phyloP scores from a whole-genome alignment of 1,140 invertebrate species.

The Drosophila sechellia region DNA sequence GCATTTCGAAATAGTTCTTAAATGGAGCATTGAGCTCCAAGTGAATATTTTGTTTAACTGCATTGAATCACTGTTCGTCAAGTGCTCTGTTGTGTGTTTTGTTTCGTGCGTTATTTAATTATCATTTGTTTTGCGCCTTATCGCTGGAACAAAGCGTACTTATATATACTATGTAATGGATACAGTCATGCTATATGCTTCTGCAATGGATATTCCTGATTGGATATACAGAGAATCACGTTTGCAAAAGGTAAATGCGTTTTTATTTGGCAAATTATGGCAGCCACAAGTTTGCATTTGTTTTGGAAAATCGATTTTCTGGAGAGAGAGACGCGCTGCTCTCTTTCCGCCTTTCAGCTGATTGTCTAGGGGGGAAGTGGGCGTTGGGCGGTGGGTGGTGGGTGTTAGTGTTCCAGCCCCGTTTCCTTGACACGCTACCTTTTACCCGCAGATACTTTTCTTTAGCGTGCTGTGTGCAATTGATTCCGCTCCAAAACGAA shows the following conservation, averaged over 20 bases:
- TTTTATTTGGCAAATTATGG: constrained; percentile 24
- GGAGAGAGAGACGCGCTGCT: constrained; percentile 21
- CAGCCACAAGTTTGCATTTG: constrained; percentile 50
- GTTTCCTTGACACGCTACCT: constrained; percentile 60
- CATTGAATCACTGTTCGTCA: constrained; percentile 16
- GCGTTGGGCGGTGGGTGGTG: not conserved
- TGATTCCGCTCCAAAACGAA: constrained; percentile 17
- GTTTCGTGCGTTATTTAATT: constrained; percentile 26
- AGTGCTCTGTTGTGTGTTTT: constrained; percentile 19
- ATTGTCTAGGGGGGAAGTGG: constrained; percentile 7
- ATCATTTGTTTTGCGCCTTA: constrained; percentile 34
- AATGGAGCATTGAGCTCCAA: constrained; percentile 33
- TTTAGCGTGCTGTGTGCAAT: constrained; percentile 42
- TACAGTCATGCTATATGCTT: not conserved
- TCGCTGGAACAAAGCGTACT: constrained; percentile 20
- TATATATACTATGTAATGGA: constrained; percentile 5
- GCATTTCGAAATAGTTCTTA: constrained; percentile 62
- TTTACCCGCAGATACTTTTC: constrained; percentile 25
- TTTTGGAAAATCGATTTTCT: constrained; percentile 56
- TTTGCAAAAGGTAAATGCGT: constrained; percentile 38
- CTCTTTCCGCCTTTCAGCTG: constrained; percentile 53
- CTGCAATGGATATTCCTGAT: constrained; percentile 12
- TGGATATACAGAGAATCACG: constrained; percentile 5
- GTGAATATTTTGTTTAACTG: constrained; percentile 42
- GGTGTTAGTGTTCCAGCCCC: constrained; percentile 14